Evolutionary conservation across 2,797 vertebrate species (phyloP).

Genomic region (Rhinoraja longicauda): DNA sequence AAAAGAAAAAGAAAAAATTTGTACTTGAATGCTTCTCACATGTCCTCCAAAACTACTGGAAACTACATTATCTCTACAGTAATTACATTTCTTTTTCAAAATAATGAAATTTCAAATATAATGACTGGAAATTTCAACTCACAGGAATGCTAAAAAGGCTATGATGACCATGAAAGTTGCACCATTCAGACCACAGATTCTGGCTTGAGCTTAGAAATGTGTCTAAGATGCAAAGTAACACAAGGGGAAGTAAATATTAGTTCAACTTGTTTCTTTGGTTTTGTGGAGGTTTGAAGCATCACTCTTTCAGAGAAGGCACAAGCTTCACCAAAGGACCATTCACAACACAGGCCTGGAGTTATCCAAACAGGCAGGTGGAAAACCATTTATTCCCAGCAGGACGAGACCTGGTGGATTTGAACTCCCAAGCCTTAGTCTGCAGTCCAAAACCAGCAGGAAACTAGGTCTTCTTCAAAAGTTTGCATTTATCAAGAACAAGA

Average conservation of each 20-base stretch:
- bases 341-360: background rate
- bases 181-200: background rate
- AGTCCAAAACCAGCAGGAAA: background rate
- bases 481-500: too few species aligned
- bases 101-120: background rate
- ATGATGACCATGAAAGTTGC: too few species aligned
- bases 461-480: too few species aligned
- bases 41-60: background rate
- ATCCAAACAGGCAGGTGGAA: background rate
- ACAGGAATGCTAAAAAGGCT: background rate
- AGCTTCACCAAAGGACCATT: background rate
- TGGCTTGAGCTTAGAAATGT: background rate
- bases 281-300: background rate
- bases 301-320: background rate
- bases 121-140: too few species aligned
- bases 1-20: background rate
- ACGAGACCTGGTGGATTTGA: background rate
- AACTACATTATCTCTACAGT: background rate
- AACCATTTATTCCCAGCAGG: background rate
- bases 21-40: background rate
- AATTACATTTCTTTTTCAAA: background rate
- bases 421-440: background rate
- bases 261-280: background rate
- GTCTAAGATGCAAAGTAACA: background rate
- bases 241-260: background rate